Evolutionary conservation across 1,140 invertebrate species (phyloP).

Genomic region (Acromyrmex heyeri): DNA sequence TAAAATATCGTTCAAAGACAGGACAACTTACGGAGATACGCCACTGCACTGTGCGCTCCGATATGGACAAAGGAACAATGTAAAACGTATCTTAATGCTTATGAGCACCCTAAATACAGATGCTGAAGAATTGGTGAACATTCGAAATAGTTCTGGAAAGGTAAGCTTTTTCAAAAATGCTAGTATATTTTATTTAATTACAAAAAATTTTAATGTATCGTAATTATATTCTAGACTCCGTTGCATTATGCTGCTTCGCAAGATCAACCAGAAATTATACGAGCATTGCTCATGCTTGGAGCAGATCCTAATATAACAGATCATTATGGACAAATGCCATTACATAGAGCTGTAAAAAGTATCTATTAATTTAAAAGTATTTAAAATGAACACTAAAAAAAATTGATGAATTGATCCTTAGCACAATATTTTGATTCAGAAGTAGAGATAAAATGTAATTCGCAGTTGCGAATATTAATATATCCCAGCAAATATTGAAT

Average conservation of each 20-base stretch:
- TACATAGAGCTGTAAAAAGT: conserved; percentile 87
- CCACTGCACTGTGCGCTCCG: conserved; percentile 81
- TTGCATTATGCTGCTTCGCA: conserved; percentile 86
- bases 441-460: neutral
- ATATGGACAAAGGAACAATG: conserved; percentile 75
- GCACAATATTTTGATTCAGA: neutral
- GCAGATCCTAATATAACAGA: conserved; percentile 87
- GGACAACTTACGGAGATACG: conserved; percentile 80
- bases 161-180: conserved; percentile 60
- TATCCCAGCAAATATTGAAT: too few relatives aligned
- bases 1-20: conserved; percentile 74
- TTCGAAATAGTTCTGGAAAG: conserved; percentile 80
- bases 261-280: conserved; percentile 83
- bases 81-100: conserved; percentile 77
- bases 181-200: conserved; percentile 39
- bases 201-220: conserved; percentile 63
- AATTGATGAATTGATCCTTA: neutral
- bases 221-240: conserved; percentile 82
- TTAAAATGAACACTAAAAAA: neutral
- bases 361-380: conserved; percentile 65
- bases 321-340: conserved; percentile 84
- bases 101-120: conserved; percentile 71
- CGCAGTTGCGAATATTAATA: neutral
- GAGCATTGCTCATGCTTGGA: conserved; percentile 82
- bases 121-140: conserved; percentile 75